Evolutionary conservation across 2,113 vertebrate genomes (phyloP).

Genomic region (Cinclus mexicanus): DNA sequence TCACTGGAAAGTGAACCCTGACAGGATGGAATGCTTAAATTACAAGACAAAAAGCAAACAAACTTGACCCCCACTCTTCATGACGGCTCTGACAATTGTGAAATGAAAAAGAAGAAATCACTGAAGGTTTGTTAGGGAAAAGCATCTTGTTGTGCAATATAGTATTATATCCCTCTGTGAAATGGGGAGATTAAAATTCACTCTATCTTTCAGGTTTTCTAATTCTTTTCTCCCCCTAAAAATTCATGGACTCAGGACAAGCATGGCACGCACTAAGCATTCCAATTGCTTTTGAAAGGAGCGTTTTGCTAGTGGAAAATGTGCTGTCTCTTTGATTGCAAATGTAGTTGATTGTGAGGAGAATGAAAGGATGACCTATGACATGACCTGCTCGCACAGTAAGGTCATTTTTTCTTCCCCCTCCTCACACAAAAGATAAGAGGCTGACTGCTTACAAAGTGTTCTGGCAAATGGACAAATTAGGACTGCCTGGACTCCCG

Average conservation of each 20-base stretch:
- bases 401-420: slow-evolving; percentile 32
- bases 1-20: slow-evolving; percentile 57
- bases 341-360: slow-evolving; percentile 67
- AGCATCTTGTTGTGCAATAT: neutral
- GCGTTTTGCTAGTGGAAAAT: slow-evolving; percentile 44
- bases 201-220: neutral
- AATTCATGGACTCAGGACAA: neutral
- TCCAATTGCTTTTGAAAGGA: slow-evolving; percentile 54
- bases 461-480: slow-evolving; percentile 72
- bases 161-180: neutral
- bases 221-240: neutral
- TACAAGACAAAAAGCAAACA: slow-evolving; percentile 69
- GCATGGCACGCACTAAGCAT: neutral
- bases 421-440: slow-evolving; percentile 67
- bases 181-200: neutral
- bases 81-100: neutral
- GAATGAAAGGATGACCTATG: slow-evolving; percentile 72
- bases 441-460: slow-evolving; percentile 72
- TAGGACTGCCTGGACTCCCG: slow-evolving; percentile 37
- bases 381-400: slow-evolving; percentile 57
- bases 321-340: slow-evolving; percentile 64
- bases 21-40: slow-evolving; percentile 57
- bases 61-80: slow-evolving; percentile 46
- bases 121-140: neutral
- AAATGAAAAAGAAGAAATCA: neutral